phyloP scores from a whole-genome alignment of 2,797 vertebrate genomes.

The Podargus strigoides region DNA sequence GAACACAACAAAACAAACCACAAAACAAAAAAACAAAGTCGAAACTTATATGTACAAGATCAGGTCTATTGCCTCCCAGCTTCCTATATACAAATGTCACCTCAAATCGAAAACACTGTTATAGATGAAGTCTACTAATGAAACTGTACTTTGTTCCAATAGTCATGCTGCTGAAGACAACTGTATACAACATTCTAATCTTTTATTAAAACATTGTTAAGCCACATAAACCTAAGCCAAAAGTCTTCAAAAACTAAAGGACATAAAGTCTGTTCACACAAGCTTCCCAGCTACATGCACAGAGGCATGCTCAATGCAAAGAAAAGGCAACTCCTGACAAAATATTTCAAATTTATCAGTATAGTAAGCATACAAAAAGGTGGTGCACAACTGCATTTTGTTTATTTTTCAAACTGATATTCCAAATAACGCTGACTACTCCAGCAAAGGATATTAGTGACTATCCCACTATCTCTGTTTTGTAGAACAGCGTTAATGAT shows the following conservation, averaged over 20 bases:
- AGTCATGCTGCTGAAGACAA: not conserved
- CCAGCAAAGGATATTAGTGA: not conserved
- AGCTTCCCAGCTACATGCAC: not conserved
- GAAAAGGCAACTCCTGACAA: not conserved
- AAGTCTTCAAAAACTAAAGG: constrained; percentile 2
- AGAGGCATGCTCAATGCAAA: not conserved
- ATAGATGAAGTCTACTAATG: not conserved
- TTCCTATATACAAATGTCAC: not conserved
- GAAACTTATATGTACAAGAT: not conserved
- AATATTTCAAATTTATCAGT: not conserved
- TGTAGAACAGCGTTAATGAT: not conserved
- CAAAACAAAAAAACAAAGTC: not conserved
- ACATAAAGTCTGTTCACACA: not conserved
- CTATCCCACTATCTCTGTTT: not conserved
- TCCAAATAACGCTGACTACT: not conserved
- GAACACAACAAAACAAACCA: not conserved
- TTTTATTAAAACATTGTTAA: not conserved
- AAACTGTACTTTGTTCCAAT: not conserved
- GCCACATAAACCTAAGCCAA: not conserved
- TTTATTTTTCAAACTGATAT: not conserved
- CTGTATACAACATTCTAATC: not conserved
- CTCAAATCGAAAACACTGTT: not conserved
- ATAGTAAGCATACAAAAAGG: not conserved
- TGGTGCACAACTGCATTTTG: not conserved
- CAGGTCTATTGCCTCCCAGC: not conserved